Base-by-base conservation (phyloP, 1,140 invertebrate species). In the Trissolcus basalis region DNA sequence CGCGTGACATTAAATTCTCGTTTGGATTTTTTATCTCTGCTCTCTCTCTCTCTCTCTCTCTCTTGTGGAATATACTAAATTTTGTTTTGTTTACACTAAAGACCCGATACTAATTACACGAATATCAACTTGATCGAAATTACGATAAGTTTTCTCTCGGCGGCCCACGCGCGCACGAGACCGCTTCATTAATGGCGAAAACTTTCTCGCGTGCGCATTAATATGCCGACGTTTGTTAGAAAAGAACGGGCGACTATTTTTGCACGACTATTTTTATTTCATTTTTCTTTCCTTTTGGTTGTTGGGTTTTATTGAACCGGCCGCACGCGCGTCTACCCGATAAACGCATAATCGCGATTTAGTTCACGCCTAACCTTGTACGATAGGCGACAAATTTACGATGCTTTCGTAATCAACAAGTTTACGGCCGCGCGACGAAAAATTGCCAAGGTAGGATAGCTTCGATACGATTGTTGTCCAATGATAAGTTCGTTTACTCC, bases 151-250 rank as follows among this genome's bases (percentile, higher is more conserved):
- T 68, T 75, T 75, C 72, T 64, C 19, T 27, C 64, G 13, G 50
- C 71, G 63, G 47, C 72, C 72, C 59, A 69, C 72, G 63, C n/a
- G n/a, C 36, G 36, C 56, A 55, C 50, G 51, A 54, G 56, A 55
- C 71, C 32, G 48, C 58, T 74, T 74, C 71, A 68, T 74, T 74
- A 74, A 58, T 60, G 45, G 53, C 64, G 47, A 74, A 65, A 74
- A 68, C 73, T 76, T 76, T 76, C 73, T 50, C 73, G 60, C 39
- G 63, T 9, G n/a, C 39, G 58, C 51, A 63, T 60, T 60, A 60
- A 64, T 60, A 60, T 56, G 53, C 64, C 64, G 32, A 53, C 48
- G 61, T 60, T 27, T 70, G 64, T 70, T 76, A 59, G 45, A 74
- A 67, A 65, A 61, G 55, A 60, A 53, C 54, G 13, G 2, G 36